Evolutionary conservation across 2,113 vertebrate genomes (phyloP), one percentile per base, ranked within the genome.

Genomic region (Naja naja): DNA sequence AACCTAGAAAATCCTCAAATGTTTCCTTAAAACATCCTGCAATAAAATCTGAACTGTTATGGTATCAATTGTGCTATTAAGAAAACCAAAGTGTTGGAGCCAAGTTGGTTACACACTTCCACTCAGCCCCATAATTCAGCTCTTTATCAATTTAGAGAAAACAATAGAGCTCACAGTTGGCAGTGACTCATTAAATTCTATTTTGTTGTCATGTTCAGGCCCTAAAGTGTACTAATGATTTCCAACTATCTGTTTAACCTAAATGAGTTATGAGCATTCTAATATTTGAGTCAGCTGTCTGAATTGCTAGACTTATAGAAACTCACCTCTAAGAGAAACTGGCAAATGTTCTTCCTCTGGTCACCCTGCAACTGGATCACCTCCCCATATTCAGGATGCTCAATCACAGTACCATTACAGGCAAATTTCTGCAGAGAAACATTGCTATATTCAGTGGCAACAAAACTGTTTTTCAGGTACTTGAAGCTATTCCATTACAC

Each of bases 291-390:
- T 55, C n/a, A 92, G 47, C 12, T 9, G 27, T 25, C 8, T 58
- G 27, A 34, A 49, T 2, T 43, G 14, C 85, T 92, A 88, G 43
- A 3, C 4, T 47, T 86, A 25, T 87, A 90, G 22, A 11, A 34
- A 54, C 97, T 98, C 87, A 98, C 98, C 97, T 98, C 98, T 95
- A 98, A 94, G 27, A 98, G 98, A 94, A 98, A 98, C 45, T 98
- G 98, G 97, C 98, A 98, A 93, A 98, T 98, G 93, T 98, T 98
- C 93, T 98, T 98, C 9, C 98, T 97, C 94, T 98, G 98, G 96
- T 98, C 98, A 93, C 98, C 98, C 94, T 98, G 98, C 92, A 98
- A 98, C 96, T 98, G 98, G 96, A 98, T 98, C 90, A 98, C 98
- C 97, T 98, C 98, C 20, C 98, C 98, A 97, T 98, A 98, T 47